Evolutionary conservation across 2,797 vertebrate species (phyloP).

Genomic region (Arctocebus calabarensis): DNA sequence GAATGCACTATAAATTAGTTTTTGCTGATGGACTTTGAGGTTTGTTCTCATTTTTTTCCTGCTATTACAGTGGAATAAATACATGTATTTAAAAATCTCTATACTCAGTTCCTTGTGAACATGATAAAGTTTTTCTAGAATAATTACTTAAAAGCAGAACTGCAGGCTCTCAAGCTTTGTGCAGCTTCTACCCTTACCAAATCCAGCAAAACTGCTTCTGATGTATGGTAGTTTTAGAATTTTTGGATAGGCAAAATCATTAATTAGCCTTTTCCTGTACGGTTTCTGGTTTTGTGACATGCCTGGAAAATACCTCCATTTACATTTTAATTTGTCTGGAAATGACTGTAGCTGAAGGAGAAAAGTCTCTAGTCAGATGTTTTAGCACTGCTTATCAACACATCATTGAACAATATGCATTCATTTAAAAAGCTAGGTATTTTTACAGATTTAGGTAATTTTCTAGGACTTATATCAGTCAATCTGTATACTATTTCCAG

Average conservation of each 20-base stretch:
- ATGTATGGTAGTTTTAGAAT: accelerated
- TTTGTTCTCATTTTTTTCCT: neutral
- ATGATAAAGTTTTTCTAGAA: neutral
- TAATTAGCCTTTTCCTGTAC: neutral
- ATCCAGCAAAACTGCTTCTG: neutral
- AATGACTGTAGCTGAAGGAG: neutral
- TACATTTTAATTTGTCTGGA: neutral
- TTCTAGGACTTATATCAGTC: neutral
- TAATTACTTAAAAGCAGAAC: neutral
- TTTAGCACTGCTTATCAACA: neutral
- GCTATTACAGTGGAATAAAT: neutral
- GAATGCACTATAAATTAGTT: neutral
- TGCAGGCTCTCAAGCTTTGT: accelerated
- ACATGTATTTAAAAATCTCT: neutral
- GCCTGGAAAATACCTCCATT: neutral
- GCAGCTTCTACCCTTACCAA: neutral
- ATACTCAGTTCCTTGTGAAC: neutral
- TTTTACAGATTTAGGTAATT: neutral
- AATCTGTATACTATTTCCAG: neutral
- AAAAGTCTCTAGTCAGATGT: neutral
- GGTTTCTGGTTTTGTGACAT: neutral
- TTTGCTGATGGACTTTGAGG: neutral
- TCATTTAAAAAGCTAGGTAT: neutral
- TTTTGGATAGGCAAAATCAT: accelerated
- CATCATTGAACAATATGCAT: neutral